Evolutionary conservation across 37 sponge, comb jelly and placozoan species (phyloP), one percentile per base, ranked within the genome.

Genomic region (Bolinopsis microptera): DNA sequence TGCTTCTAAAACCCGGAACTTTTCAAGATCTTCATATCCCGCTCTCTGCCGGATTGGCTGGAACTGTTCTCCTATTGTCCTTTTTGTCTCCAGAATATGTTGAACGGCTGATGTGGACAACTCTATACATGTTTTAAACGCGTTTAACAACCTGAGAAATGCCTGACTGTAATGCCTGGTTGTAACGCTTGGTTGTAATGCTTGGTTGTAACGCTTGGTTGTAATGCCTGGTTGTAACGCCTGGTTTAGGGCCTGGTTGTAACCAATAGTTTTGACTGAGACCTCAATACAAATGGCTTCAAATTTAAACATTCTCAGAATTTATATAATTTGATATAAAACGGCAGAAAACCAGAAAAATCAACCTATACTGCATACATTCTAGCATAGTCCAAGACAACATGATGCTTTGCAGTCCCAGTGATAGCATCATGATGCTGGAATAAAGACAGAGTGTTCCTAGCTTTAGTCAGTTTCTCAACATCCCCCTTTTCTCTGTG

Each of bases 351-450:
- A n/a, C n/a, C n/a, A n/a, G n/a, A n/a, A n/a, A n/a, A n/a, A n/a
- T n/a, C n/a, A n/a, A n/a, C n/a, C n/a, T n/a, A n/a, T n/a, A n/a
- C n/a, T n/a, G n/a, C n/a, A n/a, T n/a, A n/a, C n/a, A n/a, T n/a
- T n/a, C 40, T 69, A 0, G 94, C 96, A 94, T 97, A 98, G 95
- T 98, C 98, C 37, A 69, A 40, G 13, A 97, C 96, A 9, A 98
- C 98, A 8, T 34, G 31, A 3, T 94, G 93, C 86, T 95, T 95
- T 0, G 98, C 95, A 2, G 98, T 98, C 0, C 96, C 93, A 23
- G 77, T 76, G 70, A 98, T 96, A 0, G 95, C 98, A 94, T 98
- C 98, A 35, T 98, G 98, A 48, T 98, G 98, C 39, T 98, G 98
- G 48, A 97, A 98, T 28, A 98, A 83, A 22, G 94, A 96, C 23